A percentile compares a stretch with the other conserved stretches of the same genome.
These are phyloP conservation scores for Andrena haemorrhoa DNA, from an alignment of 2,888 invertebrate genomes.

Conservation along the genomic window DNA sequence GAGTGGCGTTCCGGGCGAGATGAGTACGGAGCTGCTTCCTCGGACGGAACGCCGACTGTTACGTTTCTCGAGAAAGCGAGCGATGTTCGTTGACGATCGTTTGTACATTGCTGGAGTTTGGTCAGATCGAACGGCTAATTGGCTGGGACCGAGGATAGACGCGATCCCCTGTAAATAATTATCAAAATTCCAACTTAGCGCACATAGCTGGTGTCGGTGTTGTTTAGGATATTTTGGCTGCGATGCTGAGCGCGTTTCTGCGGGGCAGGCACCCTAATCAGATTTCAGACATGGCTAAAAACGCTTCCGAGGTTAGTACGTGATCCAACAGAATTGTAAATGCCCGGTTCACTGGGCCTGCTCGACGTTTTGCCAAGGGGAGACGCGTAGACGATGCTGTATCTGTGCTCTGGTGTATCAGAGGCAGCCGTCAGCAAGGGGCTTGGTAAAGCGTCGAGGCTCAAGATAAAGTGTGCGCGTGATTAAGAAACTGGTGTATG, in stretches of 20 bases:
- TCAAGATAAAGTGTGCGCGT: background rate
- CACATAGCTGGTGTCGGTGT: slow-evolving; percentile 83
- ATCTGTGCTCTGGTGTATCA: background rate
- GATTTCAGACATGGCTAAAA: slow-evolving; percentile 97
- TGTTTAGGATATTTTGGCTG: slow-evolving; percentile 96
- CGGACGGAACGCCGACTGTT: background rate
- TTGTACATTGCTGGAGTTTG: no score
- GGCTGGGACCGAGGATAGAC: slow-evolving; percentile 6
- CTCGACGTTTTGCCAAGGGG: slow-evolving; percentile 1
- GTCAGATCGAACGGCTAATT: background rate
- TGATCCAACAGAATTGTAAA: slow-evolving; percentile 37
- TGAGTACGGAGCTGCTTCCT: background rate
- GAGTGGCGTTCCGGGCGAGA: background rate
- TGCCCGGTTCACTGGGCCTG: background rate
- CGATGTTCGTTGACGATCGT: background rate
- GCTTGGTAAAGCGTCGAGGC: slow-evolving; percentile 14
- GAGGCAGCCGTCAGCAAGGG: background rate
- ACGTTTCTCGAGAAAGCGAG: background rate
- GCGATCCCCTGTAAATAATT: slow-evolving; percentile 74
- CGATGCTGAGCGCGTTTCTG: slow-evolving; percentile 95
- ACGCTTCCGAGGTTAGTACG: slow-evolving; percentile 96
- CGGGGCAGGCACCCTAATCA: slow-evolving; percentile 94
- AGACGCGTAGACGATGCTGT: background rate
- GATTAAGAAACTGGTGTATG: no score
- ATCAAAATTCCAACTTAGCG: slow-evolving; percentile 72